These are phyloP conservation scores for Platycheirus albimanus DNA, from an alignment of 2,888 invertebrate species.

Conservation along the genomic window DNA sequence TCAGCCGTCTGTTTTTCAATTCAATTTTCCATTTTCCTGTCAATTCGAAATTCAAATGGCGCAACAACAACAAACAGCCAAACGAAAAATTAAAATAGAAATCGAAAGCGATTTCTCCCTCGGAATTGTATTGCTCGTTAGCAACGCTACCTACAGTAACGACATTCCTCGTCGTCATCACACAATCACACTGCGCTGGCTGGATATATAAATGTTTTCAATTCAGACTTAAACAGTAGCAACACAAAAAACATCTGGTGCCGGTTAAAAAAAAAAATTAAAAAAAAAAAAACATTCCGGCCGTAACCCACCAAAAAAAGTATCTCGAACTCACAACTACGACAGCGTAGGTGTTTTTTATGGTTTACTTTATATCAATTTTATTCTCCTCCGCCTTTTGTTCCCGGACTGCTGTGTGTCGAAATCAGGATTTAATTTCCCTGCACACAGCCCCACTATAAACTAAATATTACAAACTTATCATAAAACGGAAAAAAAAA, in stretches of 20 bases:
- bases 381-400: slow-evolving; percentile 41
- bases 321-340: slow-evolving; percentile 22
- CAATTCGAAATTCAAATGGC: slow-evolving; percentile 35
- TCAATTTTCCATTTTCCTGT: no score
- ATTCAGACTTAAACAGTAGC: slow-evolving; percentile 48
- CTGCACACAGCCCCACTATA: slow-evolving; percentile 12
- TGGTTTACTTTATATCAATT: no score
- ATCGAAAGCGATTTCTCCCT: slow-evolving; percentile 60
- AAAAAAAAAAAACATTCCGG: slow-evolving; percentile 17
- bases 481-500: slow-evolving; percentile 21
- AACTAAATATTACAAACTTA: slow-evolving; percentile 32
- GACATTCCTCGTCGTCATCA: slow-evolving; percentile 61
- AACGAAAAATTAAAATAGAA: slow-evolving; percentile 64
- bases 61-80: slow-evolving; percentile 27
- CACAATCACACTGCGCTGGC: slow-evolving; percentile 51
- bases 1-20: slow-evolving; percentile 22
- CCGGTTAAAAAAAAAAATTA: slow-evolving; percentile 11
- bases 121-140: slow-evolving; percentile 54
- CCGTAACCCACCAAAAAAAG: slow-evolving; percentile 32
- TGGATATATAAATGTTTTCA: slow-evolving; percentile 9
- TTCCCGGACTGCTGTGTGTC: slow-evolving; percentile 50
- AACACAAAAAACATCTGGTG: slow-evolving; percentile 52
- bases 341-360: slow-evolving; percentile 57
- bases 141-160: slow-evolving; percentile 50
- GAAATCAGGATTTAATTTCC: slow-evolving; percentile 72